Evolutionary conservation across 2,888 invertebrate species (phyloP).

Genomic region (Meteorus cinctellus): DNA sequence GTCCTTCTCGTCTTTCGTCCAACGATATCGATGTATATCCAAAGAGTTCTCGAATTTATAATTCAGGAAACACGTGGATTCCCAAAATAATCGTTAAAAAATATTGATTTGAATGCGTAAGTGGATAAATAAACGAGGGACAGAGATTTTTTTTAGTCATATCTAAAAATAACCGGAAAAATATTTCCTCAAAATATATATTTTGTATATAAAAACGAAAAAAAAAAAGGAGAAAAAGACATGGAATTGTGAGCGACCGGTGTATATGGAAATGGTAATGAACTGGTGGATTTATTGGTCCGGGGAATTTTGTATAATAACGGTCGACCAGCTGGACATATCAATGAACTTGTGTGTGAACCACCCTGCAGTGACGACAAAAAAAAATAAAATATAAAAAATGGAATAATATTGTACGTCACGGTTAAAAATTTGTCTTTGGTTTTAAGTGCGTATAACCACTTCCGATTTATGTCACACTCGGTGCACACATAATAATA

Average conservation of each 20-base stretch:
- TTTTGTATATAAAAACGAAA: neutral
- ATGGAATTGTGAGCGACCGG: neutral
- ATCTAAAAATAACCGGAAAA: neutral
- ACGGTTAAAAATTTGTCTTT: constrained; percentile 38
- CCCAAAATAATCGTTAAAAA: neutral
- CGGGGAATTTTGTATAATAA: constrained; percentile 45
- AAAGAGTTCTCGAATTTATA: neutral
- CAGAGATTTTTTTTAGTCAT: neutral
- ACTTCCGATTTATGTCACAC: constrained; percentile 58
- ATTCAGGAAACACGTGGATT: neutral
- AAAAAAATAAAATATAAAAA: constrained; percentile 22
- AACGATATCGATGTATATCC: neutral
- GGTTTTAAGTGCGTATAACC: constrained; percentile 55
- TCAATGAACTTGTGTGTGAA: constrained; percentile 44
- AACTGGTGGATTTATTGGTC: neutral
- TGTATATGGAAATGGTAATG: constrained; percentile 1
- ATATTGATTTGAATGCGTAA: neutral
- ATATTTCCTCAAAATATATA: neutral
- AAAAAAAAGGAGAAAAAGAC: neutral
- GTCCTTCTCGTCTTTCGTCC: neutral
- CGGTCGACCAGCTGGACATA: constrained; percentile 49
- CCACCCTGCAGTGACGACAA: constrained; percentile 22
- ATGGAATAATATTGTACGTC: constrained; percentile 36
- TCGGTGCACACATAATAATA: constrained; percentile 35
- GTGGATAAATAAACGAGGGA: neutral